Base-by-base conservation (phyloP, 2,888 invertebrate genomes). In the Ophonus ardosiacus region DNA sequence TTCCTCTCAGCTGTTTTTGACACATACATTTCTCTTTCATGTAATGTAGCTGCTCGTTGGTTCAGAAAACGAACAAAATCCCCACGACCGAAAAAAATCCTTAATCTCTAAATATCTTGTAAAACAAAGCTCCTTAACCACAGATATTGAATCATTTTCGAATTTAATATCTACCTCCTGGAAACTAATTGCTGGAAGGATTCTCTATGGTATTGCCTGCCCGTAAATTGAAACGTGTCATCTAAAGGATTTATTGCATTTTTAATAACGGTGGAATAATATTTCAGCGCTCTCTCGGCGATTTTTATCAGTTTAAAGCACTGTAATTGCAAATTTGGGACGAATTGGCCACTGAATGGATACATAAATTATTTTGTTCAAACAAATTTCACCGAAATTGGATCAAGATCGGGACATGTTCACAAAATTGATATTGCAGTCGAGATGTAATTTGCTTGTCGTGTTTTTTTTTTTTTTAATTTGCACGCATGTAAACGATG, bases 301-400 rank as follows among this genome's bases (percentile, higher is more conserved):
- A 68, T 68, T 68, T 61, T 68, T 68, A 68, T 68, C 68, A 68
- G 31, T 68, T 68, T 31, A 68, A 68, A 68, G 31, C n/a, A 68
- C 38, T 68, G 68, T 68, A 68, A 68, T 68, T 68, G 68, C 38
- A 38, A 68, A 68, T 38, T 68, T 68, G 24, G 38, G 68, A 68
- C 68, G 68, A 68, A 68, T 68, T 68, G 68, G 68, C 38, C 63
- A 63, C 63, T 63, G 63, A 63, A 68, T 68, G 31, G 68, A 38
- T 68, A 68, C 68, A 68, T 68, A 68, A 68, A 40, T 68, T 68
- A 68, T 68, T 68, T n/a, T n/a, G 7, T 68, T 68, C 43, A 51
- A 51, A 51, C 6, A 8, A 8, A 8, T 51, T 51, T 51, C 13
- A 51, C 43, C 43, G 43, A 4, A 51, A 51, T 51, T 51, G 43